Conservation (phyloP, 1,140 invertebrate genomes). For the Mesaphorura yosii region DNA sequence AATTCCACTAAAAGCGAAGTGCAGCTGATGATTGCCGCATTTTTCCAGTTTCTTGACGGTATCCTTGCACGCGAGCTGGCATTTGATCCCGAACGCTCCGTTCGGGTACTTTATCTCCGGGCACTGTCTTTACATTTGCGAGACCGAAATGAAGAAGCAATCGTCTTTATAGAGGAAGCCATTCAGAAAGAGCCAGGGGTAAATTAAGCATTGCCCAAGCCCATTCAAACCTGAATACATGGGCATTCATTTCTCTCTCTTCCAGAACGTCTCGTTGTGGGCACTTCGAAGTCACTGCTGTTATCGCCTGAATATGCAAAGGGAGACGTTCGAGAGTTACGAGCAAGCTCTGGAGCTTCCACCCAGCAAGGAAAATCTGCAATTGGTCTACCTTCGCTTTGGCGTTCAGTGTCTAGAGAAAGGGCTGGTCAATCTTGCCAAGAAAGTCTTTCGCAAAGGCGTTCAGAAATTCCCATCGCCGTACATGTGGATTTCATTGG, state of each 20-base stretch:
- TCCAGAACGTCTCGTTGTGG: slow-evolving; percentile 17
- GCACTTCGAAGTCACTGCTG: slow-evolving; percentile 20
- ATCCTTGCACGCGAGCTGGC: slow-evolving; percentile 18
- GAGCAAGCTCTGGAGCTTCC: slow-evolving; percentile 10
- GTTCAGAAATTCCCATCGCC: slow-evolving; percentile 32
- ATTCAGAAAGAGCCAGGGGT: not conserved
- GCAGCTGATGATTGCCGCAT: not conserved
- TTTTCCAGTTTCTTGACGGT: slow-evolving; percentile 24
- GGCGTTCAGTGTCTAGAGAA: slow-evolving; percentile 11
- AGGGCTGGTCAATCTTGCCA: slow-evolving; percentile 8
- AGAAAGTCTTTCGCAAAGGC: slow-evolving; percentile 19
- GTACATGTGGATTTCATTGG: slow-evolving; percentile 35
- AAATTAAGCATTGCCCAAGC: not conserved
- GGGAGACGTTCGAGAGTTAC: slow-evolving; percentile 15
- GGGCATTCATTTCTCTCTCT: not conserved
- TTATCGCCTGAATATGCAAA: slow-evolving; percentile 3
- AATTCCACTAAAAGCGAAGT: not conserved
- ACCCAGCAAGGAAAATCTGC: slow-evolving; percentile 14
- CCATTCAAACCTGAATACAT: not conserved
- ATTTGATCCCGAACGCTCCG: not conserved
- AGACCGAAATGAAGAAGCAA: slow-evolving; percentile 11
- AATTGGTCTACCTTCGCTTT: slow-evolving; percentile 24
- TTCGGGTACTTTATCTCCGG: slow-evolving; percentile 18
- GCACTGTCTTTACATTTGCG: slow-evolving; percentile 14
- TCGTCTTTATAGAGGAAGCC: slow-evolving; percentile 18